These are phyloP conservation scores for Parasteatoda tepidariorum DNA, from an alignment of 1,140 invertebrate genomes.

Conservation along the genomic window DNA sequence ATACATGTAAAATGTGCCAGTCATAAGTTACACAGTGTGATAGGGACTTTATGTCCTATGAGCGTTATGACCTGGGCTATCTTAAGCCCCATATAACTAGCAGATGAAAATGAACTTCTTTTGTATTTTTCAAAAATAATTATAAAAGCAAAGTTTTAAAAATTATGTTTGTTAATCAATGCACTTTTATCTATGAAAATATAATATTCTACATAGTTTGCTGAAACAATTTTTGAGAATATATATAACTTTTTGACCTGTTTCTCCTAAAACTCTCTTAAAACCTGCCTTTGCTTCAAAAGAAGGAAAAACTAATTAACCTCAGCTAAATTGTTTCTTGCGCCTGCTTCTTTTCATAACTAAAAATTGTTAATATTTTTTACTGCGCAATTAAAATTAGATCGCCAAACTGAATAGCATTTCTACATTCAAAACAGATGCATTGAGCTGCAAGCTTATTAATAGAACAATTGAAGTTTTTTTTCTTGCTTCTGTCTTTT, in stretches of 20 bases:
- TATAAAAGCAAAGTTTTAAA: slow-evolving; percentile 37
- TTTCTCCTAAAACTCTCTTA: not conserved
- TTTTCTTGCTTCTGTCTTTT: too few species aligned
- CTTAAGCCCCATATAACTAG: slow-evolving; percentile 27
- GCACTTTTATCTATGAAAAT: slow-evolving; percentile 43
- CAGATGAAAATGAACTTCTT: slow-evolving; percentile 23
- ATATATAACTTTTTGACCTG: not conserved
- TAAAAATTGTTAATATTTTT: too few species aligned
- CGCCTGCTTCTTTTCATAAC: too few species aligned
- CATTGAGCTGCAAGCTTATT: too few species aligned
- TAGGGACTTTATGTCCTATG: slow-evolving; percentile 29
- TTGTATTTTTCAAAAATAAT: slow-evolving; percentile 9
- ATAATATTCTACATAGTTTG: not conserved
- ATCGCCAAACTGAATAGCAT: too few species aligned
- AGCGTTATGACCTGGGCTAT: slow-evolving; percentile 9
- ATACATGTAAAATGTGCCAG: slow-evolving; percentile 58
- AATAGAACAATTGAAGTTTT: too few species aligned
- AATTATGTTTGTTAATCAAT: slow-evolving; percentile 37
- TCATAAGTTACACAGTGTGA: slow-evolving; percentile 54
- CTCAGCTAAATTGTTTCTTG: not conserved
- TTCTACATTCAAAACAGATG: too few species aligned
- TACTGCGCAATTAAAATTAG: too few species aligned
- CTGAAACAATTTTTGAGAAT: not conserved
- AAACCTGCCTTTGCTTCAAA: not conserved
- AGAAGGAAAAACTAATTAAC: not conserved